Conservation (phyloP, 2,797 vertebrate genomes). For the Takifugu ocellatus region DNA sequence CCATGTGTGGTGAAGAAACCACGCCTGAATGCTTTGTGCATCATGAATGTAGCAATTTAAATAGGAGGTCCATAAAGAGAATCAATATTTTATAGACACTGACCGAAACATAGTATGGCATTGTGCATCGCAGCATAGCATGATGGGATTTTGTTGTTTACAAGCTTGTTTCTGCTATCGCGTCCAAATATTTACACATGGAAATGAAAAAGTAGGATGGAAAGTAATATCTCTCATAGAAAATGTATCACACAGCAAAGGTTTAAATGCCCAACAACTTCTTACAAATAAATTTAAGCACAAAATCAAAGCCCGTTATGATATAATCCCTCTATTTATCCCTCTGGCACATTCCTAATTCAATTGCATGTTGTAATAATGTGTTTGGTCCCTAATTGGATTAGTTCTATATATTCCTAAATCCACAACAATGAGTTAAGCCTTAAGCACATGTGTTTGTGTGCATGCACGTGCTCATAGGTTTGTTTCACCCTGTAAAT, state of each 20-base stretch:
- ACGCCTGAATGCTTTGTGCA: background rate
- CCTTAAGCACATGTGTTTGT: conserved; percentile 26
- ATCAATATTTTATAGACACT: too few species aligned
- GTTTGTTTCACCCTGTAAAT: conserved; percentile 14
- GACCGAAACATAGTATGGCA: too few species aligned
- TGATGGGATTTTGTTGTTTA: conserved; percentile 9
- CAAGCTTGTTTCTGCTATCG: background rate
- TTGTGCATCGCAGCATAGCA: background rate
- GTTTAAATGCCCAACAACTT: background rate
- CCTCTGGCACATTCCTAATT: conserved; percentile 24
- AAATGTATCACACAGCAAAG: background rate
- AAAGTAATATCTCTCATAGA: background rate
- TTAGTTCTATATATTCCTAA: conserved; percentile 46
- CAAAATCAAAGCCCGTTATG: background rate
- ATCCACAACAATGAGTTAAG: conserved; percentile 46
- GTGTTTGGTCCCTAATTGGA: conserved; percentile 56
- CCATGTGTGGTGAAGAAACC: too few species aligned
- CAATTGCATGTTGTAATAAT: conserved; percentile 18
- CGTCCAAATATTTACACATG: background rate
- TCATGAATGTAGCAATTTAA: background rate
- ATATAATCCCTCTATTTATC: conserved; percentile 8
- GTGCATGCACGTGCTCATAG: conserved; percentile 10
- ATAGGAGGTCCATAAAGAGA: too few species aligned
- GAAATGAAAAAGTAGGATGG: background rate
- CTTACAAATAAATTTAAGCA: conserved; percentile 1